A percentile compares a stretch with the other conserved stretches of the same genome.
phyloP scores from a whole-genome alignment of 2,113 vertebrate species.

The Pygoscelis antarcticus region DNA sequence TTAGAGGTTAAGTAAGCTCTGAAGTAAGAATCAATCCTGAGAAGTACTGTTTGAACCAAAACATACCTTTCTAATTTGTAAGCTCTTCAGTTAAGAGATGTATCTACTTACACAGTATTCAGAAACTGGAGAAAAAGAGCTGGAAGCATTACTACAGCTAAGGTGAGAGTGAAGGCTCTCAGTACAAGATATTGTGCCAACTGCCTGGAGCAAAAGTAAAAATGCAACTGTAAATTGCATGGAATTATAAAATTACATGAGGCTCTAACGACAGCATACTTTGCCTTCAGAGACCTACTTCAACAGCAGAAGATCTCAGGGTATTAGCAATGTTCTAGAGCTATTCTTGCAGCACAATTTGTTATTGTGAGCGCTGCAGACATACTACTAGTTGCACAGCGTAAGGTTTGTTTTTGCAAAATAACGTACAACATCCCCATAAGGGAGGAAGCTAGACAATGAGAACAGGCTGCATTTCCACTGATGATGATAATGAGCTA shows the following conservation, averaged over 20 bases:
- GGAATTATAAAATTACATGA: not conserved
- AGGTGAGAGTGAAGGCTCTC: not conserved
- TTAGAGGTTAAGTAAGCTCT: slow-evolving; percentile 53
- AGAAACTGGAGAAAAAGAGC: not conserved
- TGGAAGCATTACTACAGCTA: not conserved
- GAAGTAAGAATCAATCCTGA: not conserved
- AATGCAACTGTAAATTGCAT: not conserved
- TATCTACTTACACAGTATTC: not conserved
- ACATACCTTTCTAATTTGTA: slow-evolving; percentile 3
- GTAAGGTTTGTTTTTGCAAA: not conserved
- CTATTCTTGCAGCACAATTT: not conserved
- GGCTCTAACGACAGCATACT: not conserved
- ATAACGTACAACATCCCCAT: accelerated
- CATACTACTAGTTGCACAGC: not conserved
- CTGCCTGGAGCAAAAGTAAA: not conserved
- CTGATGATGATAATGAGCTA: not conserved
- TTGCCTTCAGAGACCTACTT: not conserved
- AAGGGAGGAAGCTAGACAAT: not conserved
- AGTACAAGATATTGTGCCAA: not conserved
- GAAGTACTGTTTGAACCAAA: slow-evolving; percentile 19
- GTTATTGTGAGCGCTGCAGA: not conserved
- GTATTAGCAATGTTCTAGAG: not conserved
- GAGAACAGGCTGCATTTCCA: not conserved
- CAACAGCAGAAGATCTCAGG: not conserved
- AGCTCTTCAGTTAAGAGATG: slow-evolving; percentile 1